These are phyloP conservation scores for Triplophysa dalaica DNA, from an alignment of 2,113 vertebrate species.

Conservation along the genomic window DNA sequence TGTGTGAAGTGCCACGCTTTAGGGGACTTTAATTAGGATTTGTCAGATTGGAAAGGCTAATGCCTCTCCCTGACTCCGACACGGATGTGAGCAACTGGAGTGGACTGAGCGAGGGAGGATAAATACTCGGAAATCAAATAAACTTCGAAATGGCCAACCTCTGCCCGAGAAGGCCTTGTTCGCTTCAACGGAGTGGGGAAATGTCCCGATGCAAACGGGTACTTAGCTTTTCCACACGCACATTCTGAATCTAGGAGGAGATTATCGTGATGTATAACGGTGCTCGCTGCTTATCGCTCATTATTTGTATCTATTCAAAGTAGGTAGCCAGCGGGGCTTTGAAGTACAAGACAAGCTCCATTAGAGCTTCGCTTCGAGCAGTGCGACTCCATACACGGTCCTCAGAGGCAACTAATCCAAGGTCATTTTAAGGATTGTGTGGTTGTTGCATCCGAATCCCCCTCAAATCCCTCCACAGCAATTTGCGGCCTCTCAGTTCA, in stretches of 20 bases:
- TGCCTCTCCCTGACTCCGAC: conserved; percentile 41
- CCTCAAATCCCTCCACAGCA: background rate
- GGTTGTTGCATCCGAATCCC: conserved; percentile 17
- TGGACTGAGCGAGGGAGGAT: conserved; percentile 1
- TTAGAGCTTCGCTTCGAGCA: conserved; percentile 1
- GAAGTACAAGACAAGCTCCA: conserved; percentile 2
- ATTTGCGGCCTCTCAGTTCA: conserved; percentile 14
- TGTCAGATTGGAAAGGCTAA: conserved; percentile 46
- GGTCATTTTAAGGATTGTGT: conserved; percentile 7
- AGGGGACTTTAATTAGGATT: conserved; percentile 47
- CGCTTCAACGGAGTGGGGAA: conserved; percentile 17
- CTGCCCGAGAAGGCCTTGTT: background rate
- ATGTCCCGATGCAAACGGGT: conserved; percentile 6
- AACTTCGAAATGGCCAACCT: conserved; percentile 3
- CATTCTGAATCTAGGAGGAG: conserved; percentile 8
- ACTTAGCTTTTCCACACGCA: conserved; percentile 1
- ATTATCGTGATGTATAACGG: conserved; percentile 3
- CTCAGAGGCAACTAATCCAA: conserved; percentile 24
- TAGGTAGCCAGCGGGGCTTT: conserved; percentile 21
- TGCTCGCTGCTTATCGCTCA: conserved; percentile 15
- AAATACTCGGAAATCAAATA: conserved; percentile 41
- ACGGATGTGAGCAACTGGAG: conserved; percentile 33
- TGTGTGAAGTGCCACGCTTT: conserved; percentile 31
- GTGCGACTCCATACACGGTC: background rate
- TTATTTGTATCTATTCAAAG: conserved; percentile 34